Evolutionary conservation across 2,113 vertebrate species (phyloP).

Genomic region (Semnornis frantzii): DNA sequence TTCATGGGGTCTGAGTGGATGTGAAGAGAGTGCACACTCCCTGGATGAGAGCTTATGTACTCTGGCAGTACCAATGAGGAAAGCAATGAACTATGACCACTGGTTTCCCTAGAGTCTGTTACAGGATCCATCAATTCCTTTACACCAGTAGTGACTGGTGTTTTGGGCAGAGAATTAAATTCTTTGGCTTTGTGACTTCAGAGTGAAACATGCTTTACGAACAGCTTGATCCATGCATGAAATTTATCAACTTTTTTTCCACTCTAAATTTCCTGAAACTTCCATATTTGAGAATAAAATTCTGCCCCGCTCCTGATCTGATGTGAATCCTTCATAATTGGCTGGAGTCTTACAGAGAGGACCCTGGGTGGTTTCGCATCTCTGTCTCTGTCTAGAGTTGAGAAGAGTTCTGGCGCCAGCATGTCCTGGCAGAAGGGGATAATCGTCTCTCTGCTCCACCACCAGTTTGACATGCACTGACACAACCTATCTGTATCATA

Average conservation of each 20-base stretch:
- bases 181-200: not conserved
- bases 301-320: not conserved
- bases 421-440: not conserved
- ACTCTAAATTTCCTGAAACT: not conserved
- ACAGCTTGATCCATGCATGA: not conserved
- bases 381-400: not conserved
- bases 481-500: not conserved
- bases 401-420: not conserved
- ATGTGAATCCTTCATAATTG: not conserved
- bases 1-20: not conserved
- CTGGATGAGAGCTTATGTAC: accelerated
- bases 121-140: not conserved
- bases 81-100: not conserved
- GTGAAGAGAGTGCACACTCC: not conserved
- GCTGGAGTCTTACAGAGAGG: not conserved
- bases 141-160: not conserved
- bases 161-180: not conserved
- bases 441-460: not conserved
- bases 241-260: not conserved
- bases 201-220: not conserved
- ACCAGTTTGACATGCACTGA: not conserved
- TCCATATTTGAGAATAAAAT: not conserved
- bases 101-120: not conserved
- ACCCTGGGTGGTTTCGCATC: not conserved
- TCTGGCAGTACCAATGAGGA: not conserved